Percentiles rank a stretch among this genome's conserved stretches.
phyloP scores from a whole-genome alignment of 1,140 invertebrate species.

The Bombus breviceps region DNA sequence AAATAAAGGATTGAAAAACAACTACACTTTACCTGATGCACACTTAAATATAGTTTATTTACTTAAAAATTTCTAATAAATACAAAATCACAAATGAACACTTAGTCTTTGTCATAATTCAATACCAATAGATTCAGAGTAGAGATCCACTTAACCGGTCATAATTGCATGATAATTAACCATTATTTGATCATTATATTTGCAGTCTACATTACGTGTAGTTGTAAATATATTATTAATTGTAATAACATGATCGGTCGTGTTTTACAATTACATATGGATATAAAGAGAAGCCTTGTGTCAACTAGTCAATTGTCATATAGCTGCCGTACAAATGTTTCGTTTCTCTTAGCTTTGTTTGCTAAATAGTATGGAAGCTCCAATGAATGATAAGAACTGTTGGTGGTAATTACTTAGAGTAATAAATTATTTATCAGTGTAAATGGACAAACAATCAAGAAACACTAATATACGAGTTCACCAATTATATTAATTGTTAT shows the following conservation, averaged over 20 bases:
- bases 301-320: slow-evolving; percentile 69
- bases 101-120: slow-evolving; percentile 81
- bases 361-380: slow-evolving; percentile 74
- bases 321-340: slow-evolving; percentile 72
- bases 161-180: slow-evolving; percentile 80
- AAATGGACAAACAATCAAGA: slow-evolving; percentile 77
- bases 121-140: slow-evolving; percentile 75
- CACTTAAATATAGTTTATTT: slow-evolving; percentile 83
- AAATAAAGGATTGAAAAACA: slow-evolving; percentile 23
- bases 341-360: slow-evolving; percentile 57
- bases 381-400: slow-evolving; percentile 67
- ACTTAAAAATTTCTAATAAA: slow-evolving; percentile 83
- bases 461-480: slow-evolving; percentile 80
- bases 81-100: slow-evolving; percentile 84
- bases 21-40: slow-evolving; percentile 68
- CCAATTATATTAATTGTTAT: slow-evolving; percentile 80
- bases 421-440: slow-evolving; percentile 76
- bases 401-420: slow-evolving; percentile 70
- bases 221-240: slow-evolving; percentile 74
- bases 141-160: slow-evolving; percentile 74
- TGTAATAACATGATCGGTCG: slow-evolving; percentile 74
- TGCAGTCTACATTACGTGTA: slow-evolving; percentile 80
- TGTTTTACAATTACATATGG: slow-evolving; percentile 74
- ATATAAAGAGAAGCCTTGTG: slow-evolving; percentile 76
- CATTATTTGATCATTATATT: slow-evolving; percentile 80